Percentiles rank a stretch among this genome's conserved stretches.
Evolutionary conservation across 1,140 invertebrate species (phyloP).

Genomic region (Belonocnema kinseyi): DNA sequence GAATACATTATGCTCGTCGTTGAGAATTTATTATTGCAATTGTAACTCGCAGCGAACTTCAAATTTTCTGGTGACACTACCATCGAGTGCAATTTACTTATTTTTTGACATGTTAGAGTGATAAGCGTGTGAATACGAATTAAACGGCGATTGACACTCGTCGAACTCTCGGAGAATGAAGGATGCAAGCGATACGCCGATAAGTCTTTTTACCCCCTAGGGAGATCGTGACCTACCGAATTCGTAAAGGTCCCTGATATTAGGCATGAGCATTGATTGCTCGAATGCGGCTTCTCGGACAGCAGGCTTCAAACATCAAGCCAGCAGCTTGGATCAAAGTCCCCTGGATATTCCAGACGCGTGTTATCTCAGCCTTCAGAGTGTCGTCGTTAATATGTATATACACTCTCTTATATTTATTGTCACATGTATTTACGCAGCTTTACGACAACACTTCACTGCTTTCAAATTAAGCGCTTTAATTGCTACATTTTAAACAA

Average conservation of each 20-base stretch:
- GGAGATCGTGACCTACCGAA: constrained; percentile 34
- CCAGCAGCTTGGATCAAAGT: no score
- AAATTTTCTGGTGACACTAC: background rate
- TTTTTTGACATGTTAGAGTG: background rate
- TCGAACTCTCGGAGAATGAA: constrained; percentile 7
- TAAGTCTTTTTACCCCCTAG: constrained; percentile 44
- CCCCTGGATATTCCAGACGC: background rate
- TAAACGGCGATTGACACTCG: background rate
- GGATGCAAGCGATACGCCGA: constrained; percentile 29
- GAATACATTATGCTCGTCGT: no score
- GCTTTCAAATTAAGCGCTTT: no score
- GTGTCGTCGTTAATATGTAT: background rate
- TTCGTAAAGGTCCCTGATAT: constrained; percentile 9
- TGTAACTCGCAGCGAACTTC: no score
- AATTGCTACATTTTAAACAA: no score
- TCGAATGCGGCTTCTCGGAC: background rate
- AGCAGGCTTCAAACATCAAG: no score
- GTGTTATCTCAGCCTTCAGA: background rate
- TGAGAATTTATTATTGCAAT: no score
- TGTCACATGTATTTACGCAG: no score
- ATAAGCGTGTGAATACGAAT: background rate
- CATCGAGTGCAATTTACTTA: background rate
- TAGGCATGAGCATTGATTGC: background rate
- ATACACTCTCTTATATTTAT: background rate
- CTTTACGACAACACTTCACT: no score